Evolutionary conservation across 2,797 vertebrate genomes (phyloP).

Genomic region (Mycteria americana): DNA sequence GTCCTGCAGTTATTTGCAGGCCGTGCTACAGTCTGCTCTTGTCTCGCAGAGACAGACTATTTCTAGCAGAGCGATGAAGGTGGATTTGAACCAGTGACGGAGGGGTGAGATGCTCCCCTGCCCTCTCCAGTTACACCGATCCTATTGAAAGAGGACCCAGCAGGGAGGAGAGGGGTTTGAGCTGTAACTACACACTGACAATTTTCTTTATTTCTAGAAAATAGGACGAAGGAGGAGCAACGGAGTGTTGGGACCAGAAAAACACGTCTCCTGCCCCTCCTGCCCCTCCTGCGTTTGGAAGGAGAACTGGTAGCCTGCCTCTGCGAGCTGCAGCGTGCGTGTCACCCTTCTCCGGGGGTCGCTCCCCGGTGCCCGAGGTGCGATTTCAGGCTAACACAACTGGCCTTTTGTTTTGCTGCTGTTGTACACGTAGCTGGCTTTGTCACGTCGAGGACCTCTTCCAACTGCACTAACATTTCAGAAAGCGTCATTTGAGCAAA

Average conservation of each 20-base stretch:
- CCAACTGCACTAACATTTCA: background rate
- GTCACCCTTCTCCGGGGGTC: background rate
- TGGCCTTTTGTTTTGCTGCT: background rate
- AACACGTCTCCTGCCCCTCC: background rate
- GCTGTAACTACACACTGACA: background rate
- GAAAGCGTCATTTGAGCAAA: background rate
- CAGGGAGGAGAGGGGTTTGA: background rate
- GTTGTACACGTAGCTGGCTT: background rate
- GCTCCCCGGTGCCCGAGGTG: fast-evolving
- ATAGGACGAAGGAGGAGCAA: background rate
- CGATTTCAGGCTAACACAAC: background rate
- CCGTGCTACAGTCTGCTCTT: background rate
- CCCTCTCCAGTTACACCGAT: background rate
- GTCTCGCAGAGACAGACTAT: background rate
- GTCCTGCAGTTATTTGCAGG: background rate
- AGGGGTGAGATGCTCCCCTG: background rate
- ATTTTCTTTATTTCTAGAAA: constrained; percentile 13
- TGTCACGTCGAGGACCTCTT: background rate
- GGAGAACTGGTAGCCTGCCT: background rate
- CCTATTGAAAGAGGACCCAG: background rate
- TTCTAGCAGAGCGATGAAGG: background rate
- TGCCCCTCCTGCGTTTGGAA: background rate
- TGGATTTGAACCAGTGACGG: background rate
- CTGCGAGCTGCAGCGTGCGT: fast-evolving
- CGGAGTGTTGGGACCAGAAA: background rate